Evolutionary conservation across 2,113 vertebrate genomes (phyloP).

Genomic region (Sinocyclocheilus grahami): DNA sequence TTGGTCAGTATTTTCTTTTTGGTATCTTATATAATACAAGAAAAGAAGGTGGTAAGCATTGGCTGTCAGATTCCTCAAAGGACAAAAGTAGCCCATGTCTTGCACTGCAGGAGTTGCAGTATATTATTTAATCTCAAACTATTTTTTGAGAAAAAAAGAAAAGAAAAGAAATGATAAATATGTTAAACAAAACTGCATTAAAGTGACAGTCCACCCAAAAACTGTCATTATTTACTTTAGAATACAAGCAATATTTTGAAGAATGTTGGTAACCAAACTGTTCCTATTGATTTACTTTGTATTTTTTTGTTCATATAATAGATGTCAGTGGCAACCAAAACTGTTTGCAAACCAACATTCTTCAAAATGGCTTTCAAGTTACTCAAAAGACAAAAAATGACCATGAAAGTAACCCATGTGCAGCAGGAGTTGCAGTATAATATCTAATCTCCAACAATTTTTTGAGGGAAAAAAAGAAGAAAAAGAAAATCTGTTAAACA

Average conservation of each 20-base stretch:
- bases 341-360: too few species aligned
- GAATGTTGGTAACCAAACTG: too few species aligned
- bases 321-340: too few species aligned
- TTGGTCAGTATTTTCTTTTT: not conserved
- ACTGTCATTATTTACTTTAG: too few species aligned
- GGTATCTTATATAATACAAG: not conserved
- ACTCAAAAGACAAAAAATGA: not conserved
- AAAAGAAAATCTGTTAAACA: not conserved
- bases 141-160: too few species aligned
- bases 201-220: too few species aligned
- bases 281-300: too few species aligned
- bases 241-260: too few species aligned
- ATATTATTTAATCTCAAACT: too few species aligned
- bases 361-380: not conserved
- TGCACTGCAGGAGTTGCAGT: not conserved
- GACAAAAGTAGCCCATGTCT: not conserved
- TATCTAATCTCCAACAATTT: not conserved
- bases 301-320: too few species aligned
- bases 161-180: not conserved
- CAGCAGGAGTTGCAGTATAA: not conserved
- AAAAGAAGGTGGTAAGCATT: not conserved
- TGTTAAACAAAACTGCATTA: too few species aligned
- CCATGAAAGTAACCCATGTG: not conserved
- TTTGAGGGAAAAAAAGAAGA: not conserved
- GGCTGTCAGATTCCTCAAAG: not conserved